These are phyloP conservation scores for Tetanocera ferruginea DNA, from an alignment of 2,888 invertebrate species.

Conservation along the genomic window DNA sequence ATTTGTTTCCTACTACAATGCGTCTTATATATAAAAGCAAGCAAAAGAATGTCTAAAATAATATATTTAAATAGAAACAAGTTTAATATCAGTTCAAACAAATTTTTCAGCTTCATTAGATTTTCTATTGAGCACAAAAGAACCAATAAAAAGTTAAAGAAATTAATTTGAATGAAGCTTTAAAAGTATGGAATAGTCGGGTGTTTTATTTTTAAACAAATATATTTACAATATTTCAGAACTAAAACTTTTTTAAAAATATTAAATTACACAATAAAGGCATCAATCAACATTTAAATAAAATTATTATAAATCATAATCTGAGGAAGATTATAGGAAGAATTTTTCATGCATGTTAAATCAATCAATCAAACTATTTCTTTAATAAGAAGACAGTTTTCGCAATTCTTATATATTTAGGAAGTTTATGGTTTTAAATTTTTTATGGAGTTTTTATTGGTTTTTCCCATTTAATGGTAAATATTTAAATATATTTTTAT, in stretches of 20 bases:
- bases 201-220: neutral
- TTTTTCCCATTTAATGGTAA: conserved; percentile 19
- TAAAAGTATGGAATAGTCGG: neutral
- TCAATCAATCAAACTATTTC: neutral
- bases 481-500: conserved; percentile 37
- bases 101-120: too few species aligned
- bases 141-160: too few species aligned
- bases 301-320: neutral
- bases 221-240: conserved; percentile 18
- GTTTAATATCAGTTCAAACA: neutral
- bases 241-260: neutral
- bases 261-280: neutral
- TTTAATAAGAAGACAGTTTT: neutral
- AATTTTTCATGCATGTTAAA: too few species aligned
- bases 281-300: conserved; percentile 6
- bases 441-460: conserved; percentile 26
- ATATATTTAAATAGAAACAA: neutral
- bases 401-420: neutral
- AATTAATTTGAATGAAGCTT: neutral
- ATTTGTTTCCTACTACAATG: neutral
- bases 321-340: neutral
- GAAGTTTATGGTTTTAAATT: conserved; percentile 36
- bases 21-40: neutral
- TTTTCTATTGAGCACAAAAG: too few species aligned
- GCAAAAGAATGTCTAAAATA: neutral